Evolutionary conservation across 2,888 invertebrate species (phyloP), one percentile per base, ranked within the genome.

Genomic region (Creontiades dilutus): DNA sequence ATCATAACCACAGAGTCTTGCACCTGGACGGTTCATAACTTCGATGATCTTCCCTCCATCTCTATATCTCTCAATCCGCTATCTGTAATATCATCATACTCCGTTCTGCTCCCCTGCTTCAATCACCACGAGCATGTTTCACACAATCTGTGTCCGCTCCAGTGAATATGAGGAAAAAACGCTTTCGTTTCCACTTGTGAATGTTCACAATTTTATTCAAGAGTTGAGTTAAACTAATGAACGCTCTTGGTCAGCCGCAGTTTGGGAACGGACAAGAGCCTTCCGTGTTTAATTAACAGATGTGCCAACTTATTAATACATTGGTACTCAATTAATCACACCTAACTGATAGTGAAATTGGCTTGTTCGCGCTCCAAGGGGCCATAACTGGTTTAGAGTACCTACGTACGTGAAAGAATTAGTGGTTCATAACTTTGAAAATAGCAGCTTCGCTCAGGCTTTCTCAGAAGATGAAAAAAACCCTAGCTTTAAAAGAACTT

Each of bases 101-200:
- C 68, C 27, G 23, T 68, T 68, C 68, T 23, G 23, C 68, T 23
- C 68, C 27, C 9, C 23, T 19, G 27, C 23, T 9, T 23, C 23
- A 68, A 68, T 68, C 68, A 68, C 68, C 68, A 12, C 23, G 68
- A 68, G 68, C 68, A 23, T 68, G 68, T 68, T 68, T 68, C 68
- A 68, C 68, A 68, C 68, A 68, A 68, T 68, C 68, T 68, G 23
- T 23, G 23, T 23, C 68, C 19, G 68, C 68, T 68, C 68, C 68
- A 68, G 13, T 27, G 68, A 68, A 23, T 68, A 0, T 13, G 68
- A 68, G 23, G 23, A 68, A 23, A 23, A 68, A 68, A 68, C 68
- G 68, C 68, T 68, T 68, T 68, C 68, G 23, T 68, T 23, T 23
- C 23, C 19, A 2, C 3, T 19, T 27, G 9, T 19, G 68, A 68